Percentiles rank a stretch among this genome's conserved stretches.
These are phyloP conservation scores for Centropyge bicolor DNA, from an alignment of 2,797 vertebrate species.

Conservation along the genomic window DNA sequence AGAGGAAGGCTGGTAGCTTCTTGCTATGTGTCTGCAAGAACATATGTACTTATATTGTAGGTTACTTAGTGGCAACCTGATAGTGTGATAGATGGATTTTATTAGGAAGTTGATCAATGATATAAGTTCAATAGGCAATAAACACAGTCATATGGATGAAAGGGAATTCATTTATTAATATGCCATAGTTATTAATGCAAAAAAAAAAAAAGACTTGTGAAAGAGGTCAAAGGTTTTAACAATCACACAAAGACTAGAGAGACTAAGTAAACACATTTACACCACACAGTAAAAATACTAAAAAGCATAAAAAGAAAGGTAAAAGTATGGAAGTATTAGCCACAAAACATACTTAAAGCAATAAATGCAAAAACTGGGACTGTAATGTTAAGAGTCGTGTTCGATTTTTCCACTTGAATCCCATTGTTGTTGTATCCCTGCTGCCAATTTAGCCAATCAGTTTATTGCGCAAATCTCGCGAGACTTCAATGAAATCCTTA, in stretches of 20 bases:
- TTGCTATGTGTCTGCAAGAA: conserved; percentile 13
- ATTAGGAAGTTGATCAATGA: too few relatives aligned
- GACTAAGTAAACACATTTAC: neutral
- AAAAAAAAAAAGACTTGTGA: too few relatives aligned
- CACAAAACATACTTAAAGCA: neutral
- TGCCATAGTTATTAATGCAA: too few relatives aligned
- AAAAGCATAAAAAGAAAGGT: neutral
- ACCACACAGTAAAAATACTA: neutral
- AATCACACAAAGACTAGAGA: neutral
- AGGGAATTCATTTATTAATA: too few relatives aligned
- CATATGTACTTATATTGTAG: neutral
- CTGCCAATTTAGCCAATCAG: neutral
- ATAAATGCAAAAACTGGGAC: neutral
- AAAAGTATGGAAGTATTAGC: neutral
- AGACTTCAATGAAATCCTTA: neutral
- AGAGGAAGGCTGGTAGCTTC: conserved; percentile 12
- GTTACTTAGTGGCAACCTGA: neutral
- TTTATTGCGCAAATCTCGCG: conserved; percentile 9
- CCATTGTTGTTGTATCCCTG: neutral
- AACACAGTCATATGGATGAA: too few relatives aligned
- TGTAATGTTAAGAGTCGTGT: neutral
- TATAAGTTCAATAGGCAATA: too few relatives aligned
- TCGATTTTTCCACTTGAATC: neutral
- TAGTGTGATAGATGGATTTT: too few relatives aligned
- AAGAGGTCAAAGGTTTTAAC: too few relatives aligned